Base-by-base conservation (phyloP, 2,113 vertebrate species). In the Notarius quadriscutis region DNA sequence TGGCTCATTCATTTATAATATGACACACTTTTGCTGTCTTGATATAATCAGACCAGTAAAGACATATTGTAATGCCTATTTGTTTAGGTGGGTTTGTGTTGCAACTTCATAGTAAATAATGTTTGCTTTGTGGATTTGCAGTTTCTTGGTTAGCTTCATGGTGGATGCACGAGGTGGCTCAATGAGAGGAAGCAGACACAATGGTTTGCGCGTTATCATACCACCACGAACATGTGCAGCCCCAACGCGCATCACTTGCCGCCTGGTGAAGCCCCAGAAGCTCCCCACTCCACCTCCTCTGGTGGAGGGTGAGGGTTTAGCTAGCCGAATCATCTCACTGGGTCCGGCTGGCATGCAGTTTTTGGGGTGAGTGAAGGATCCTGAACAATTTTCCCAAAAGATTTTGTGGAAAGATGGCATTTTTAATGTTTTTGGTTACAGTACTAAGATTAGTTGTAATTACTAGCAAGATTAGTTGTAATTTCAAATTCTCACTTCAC, bases 81-180 rank as follows among this genome's bases (percentile, higher is more conserved):
- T 10, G 50, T 58, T 17, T 67, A 20, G 14, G 15, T 20, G 41
- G 20, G 14, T 50, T 57, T 27, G 25, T 17, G 72, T 62, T 58
- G 11, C 9, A 8, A 22, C n/a, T 53, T 67, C 7, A 17, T 55
- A 69, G 11, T 81, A 48, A 67, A 51, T 48, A 58, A 55, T 22
- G 22, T 53, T 77, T 78, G n/a, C 67, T n/a, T 55, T 88, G 4
- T 65, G 34, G 74, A 17, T 87, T 81, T 86, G 25, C 93, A 99
- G 98, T 90, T 99, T 99, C 90, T 93, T 99, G 92, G 98, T 99
- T 86, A 99, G 98, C 92, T 99, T 99, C 91, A 99, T 99, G 98
- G 98, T 99, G 67, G 98, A 99, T 0, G 98, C 98, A 22, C 96
- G 98, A 0, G 98, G 98, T 0, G 98, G 98, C 60, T 99, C 98